Evolutionary conservation across 1,140 invertebrate genomes (phyloP).

Genomic region (Drosophila asahinai): DNA sequence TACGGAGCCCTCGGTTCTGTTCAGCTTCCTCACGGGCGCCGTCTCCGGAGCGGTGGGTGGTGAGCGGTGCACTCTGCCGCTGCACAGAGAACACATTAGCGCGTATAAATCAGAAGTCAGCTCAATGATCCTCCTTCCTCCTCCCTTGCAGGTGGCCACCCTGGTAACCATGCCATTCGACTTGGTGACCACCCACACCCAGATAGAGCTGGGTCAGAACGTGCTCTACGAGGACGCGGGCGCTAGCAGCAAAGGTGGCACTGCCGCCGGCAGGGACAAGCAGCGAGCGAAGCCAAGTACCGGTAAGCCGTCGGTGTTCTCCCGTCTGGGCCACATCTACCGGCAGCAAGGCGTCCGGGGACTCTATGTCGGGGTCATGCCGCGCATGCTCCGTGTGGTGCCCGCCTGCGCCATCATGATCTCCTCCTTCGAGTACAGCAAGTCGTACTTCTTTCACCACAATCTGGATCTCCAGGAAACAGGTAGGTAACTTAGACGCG

Average conservation of each 20-base stretch:
- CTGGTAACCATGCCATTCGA: conserved; percentile 98
- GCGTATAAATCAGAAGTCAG: background rate
- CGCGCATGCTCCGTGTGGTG: conserved; percentile 96
- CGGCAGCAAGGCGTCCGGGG: conserved; percentile 89
- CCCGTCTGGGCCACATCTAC: conserved; percentile 88
- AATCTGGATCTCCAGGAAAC: conserved; percentile 78
- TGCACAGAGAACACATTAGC: background rate
- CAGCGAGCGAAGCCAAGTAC: background rate
- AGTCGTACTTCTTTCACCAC: conserved; percentile 91
- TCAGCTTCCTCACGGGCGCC: conserved; percentile 95
- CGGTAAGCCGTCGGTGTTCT: conserved; percentile 81
- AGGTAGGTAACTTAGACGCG: conserved; percentile 21
- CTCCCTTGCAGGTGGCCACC: conserved; percentile 91
- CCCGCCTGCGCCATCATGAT: conserved; percentile 99
- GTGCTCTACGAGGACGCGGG: conserved; percentile 87
- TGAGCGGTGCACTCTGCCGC: conserved; percentile 56
- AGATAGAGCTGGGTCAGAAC: conserved; percentile 97
- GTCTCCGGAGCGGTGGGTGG: conserved; percentile 95
- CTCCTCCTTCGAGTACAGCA: conserved; percentile 97
- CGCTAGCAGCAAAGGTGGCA: conserved; percentile 86
- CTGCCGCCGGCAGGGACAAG: background rate
- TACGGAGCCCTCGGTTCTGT: conserved; percentile 90
- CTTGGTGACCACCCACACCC: conserved; percentile 98
- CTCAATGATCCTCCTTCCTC: background rate
- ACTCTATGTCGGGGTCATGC: conserved; percentile 93